Conservation (phyloP, 2,888 invertebrate species). For the Eilema caniola region DNA sequence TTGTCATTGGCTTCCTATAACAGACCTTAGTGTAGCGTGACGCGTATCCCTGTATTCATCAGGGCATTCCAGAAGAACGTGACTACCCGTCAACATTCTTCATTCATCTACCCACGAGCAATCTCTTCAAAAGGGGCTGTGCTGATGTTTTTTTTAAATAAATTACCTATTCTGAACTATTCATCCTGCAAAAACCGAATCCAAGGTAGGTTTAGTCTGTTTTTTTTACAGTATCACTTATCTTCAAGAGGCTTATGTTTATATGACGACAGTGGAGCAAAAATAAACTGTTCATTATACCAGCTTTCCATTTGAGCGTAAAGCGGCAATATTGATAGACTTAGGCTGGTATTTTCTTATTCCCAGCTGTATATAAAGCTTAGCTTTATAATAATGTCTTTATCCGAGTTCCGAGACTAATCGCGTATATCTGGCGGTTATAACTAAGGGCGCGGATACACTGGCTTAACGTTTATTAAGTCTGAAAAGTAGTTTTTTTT, state of each 20-base stretch:
- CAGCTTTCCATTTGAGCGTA: background rate
- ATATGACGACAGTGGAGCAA: background rate
- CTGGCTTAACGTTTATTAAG: background rate
- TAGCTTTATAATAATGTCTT: slow-evolving; percentile 19
- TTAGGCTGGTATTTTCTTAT: background rate
- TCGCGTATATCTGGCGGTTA: slow-evolving; percentile 6
- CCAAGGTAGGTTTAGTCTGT: too few species aligned
- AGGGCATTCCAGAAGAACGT: too few species aligned
- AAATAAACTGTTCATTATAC: background rate
- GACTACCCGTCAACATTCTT: too few species aligned
- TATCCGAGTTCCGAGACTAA: slow-evolving; percentile 19
- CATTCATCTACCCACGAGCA: too few species aligned
- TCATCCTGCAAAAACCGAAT: background rate
- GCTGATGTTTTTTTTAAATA: too few species aligned
- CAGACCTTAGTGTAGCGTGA: too few species aligned
- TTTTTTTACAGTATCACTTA: too few species aligned
- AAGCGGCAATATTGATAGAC: slow-evolving; percentile 2
- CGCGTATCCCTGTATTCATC: too few species aligned
- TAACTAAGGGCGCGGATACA: slow-evolving; percentile 7
- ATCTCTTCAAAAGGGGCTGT: too few species aligned
- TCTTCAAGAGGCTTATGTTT: background rate
- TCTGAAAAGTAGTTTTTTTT: too few species aligned
- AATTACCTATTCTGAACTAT: too few species aligned
- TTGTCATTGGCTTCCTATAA: too few species aligned
- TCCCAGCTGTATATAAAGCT: background rate